Evolutionary conservation across 2,888 invertebrate species (phyloP).

Genomic region (Thyatira batis): DNA sequence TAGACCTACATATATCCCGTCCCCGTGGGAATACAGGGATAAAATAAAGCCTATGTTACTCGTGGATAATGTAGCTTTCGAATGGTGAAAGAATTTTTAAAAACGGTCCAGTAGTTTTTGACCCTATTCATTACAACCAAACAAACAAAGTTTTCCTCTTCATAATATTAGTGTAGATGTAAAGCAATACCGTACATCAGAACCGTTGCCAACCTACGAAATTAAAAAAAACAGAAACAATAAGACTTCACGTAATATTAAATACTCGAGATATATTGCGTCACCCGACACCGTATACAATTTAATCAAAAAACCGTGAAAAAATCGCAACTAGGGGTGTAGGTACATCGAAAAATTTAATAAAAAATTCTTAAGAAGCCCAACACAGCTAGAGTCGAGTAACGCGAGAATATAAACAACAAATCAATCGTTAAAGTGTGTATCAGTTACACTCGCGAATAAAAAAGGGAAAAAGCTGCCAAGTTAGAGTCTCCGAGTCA

Average conservation of each 20-base stretch:
- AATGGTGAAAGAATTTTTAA: too few relatives aligned
- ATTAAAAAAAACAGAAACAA: background rate
- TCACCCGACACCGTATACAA: slow-evolving; percentile 3
- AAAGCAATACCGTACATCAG: too few relatives aligned
- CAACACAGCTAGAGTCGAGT: slow-evolving; percentile 32
- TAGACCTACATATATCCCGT: too few relatives aligned
- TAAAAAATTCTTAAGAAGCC: slow-evolving; percentile 37
- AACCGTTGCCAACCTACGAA: background rate
- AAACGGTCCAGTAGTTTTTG: too few relatives aligned
- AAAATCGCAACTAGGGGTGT: background rate
- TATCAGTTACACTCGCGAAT: slow-evolving; percentile 59
- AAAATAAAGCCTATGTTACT: too few relatives aligned
- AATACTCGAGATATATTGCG: background rate
- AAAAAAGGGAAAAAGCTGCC: slow-evolving; percentile 37
- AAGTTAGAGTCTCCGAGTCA: slow-evolving; percentile 17
- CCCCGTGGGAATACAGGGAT: too few relatives aligned
- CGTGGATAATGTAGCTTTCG: too few relatives aligned
- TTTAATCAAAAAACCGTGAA: slow-evolving; percentile 12
- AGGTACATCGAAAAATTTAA: slow-evolving; percentile 17
- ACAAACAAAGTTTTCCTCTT: too few relatives aligned
- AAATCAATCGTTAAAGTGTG: slow-evolving; percentile 45
- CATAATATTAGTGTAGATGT: too few relatives aligned
- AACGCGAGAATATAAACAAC: slow-evolving; percentile 34
- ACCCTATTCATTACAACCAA: too few relatives aligned
- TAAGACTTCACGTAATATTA: background rate